Base-by-base conservation (phyloP, 2,888 invertebrate species). In the Magallana nippona region DNA sequence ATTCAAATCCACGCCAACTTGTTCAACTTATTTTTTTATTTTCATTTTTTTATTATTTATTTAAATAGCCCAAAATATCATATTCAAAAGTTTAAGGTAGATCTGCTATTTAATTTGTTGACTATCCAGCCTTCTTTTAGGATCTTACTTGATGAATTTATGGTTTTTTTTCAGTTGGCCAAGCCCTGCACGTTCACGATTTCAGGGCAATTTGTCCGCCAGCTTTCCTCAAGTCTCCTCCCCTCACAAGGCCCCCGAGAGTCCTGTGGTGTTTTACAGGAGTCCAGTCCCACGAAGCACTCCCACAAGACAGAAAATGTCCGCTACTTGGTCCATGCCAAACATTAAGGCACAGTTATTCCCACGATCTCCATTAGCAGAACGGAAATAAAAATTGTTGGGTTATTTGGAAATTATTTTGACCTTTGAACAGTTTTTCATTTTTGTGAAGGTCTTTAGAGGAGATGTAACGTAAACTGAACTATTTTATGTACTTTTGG, bases 121-220 rank as follows among this genome's bases (percentile, higher is more conserved):
- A n/a, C 62, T 15, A 62, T n/a, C 10, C 13, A 62, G n/a, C n/a
- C 19, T 62, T 0, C 62, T 62, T 62, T 19, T 19, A 19, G 62
- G n/a, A 62, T 62, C n/a, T 17, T 27, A 10, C 15, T 77, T 22
- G 15, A 15, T 15, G 8, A 15, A 55, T 55, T 79, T 55, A 17
- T 19, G 19, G 1, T 56, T 78, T 82, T 32, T 56, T 82, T 80
- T 3, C 88, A 92, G 92, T 78, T 92, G 91, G 92, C 91, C 89
- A 27, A 92, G 91, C 86, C 91, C 92, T 63, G 90, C 90, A 10
- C 88, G 89, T 60, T 83, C 88, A 19, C 87, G 86, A 44, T 81
- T 84, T 44, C 86, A 85, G 32, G 83, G 86, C 0, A 84, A 82
- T 15, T 85, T 89, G 63, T 85, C 86, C 2, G 81, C 71, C 15